Evolutionary conservation across 2,888 invertebrate genomes (phyloP).

Genomic region (Scelioninae gen. 1): DNA sequence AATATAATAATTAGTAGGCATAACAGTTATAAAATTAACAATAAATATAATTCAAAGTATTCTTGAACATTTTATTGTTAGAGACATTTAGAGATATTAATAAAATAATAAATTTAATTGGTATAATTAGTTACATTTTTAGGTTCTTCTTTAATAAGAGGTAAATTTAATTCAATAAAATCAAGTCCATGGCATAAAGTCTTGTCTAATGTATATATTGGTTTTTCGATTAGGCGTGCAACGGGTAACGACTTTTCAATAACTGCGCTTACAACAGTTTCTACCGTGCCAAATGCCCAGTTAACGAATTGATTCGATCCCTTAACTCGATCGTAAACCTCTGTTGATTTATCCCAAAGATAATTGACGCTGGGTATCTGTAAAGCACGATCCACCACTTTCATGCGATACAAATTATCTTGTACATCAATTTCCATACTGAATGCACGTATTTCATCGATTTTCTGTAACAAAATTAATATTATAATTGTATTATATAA

Average conservation of each 20-base stretch:
- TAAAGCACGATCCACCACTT: constrained; percentile 86
- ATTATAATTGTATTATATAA: constrained; percentile 4
- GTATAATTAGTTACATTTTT: constrained; percentile 76
- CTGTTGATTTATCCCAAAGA: constrained; percentile 86
- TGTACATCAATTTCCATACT: constrained; percentile 75
- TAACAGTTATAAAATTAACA: no score
- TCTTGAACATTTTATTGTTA: no score
- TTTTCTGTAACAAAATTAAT: constrained; percentile 33
- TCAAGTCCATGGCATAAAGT: constrained; percentile 88
- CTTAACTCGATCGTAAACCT: constrained; percentile 86
- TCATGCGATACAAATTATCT: constrained; percentile 79
- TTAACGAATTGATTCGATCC: constrained; percentile 88
- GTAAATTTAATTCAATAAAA: constrained; percentile 87
- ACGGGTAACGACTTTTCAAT: constrained; percentile 79
- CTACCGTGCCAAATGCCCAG: constrained; percentile 89
- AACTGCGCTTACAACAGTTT: constrained; percentile 80
- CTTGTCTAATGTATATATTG: constrained; percentile 87
- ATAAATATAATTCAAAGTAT: no score
- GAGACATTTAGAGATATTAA: no score
- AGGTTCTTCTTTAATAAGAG: constrained; percentile 88
- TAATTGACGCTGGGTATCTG: constrained; percentile 86
- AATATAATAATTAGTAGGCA: no score
- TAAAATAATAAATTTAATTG: no score
- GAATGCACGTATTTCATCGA: constrained; percentile 14
- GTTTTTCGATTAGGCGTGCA: constrained; percentile 84